Conservation (phyloP, 2,797 vertebrate species). For the Schizopygopsis pylzovi region DNA sequence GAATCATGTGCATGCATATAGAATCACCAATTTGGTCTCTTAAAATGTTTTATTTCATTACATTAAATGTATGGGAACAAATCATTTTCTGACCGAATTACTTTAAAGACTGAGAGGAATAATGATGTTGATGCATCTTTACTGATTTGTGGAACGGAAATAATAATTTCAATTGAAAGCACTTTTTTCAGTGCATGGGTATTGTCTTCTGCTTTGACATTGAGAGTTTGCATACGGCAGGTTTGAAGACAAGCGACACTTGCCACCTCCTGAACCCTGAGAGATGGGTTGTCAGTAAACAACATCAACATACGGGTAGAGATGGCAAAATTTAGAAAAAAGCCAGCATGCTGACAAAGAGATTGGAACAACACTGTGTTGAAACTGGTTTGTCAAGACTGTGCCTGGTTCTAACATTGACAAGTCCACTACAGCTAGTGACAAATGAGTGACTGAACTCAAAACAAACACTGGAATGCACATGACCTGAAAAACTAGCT, state of each 20-base stretch:
- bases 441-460: conserved; percentile 1
- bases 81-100: background rate
- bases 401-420: conserved; percentile 13
- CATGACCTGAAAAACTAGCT: background rate
- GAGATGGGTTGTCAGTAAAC: conserved; percentile 47
- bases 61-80: background rate
- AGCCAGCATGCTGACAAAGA: background rate
- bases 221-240: conserved; percentile 17
- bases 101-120: background rate
- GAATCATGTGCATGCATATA: background rate
- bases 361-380: background rate
- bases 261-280: background rate
- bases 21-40: background rate
- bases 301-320: conserved; percentile 26
- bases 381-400: conserved; percentile 27
- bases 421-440: background rate
- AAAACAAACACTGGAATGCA: conserved; percentile 11
- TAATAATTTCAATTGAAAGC: background rate
- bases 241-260: background rate
- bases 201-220: conserved; percentile 40
- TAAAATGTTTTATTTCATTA: background rate
- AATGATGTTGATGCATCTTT: background rate
- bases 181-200: background rate
- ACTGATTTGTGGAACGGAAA: background rate
- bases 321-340: background rate